Percentiles rank a stretch among this genome's conserved stretches.
These are phyloP conservation scores for Toxotes jaculatrix DNA, from an alignment of 2,113 vertebrate species.

Conservation along the genomic window DNA sequence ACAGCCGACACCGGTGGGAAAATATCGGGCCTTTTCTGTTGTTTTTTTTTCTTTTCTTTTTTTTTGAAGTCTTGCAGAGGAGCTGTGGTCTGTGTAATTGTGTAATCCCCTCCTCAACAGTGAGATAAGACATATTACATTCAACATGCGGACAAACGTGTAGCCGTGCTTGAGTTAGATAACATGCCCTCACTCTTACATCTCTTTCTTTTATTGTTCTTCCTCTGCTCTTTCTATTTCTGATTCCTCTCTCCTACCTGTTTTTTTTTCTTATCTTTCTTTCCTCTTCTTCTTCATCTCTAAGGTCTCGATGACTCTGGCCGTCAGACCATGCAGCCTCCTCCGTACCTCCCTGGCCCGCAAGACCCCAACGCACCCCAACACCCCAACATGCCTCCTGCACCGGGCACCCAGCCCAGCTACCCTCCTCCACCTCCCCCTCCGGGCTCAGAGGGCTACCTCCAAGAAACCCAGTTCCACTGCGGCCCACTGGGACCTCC, in stretches of 20 bases:
- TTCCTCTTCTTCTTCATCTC: constrained; percentile 1
- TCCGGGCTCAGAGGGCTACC: constrained; percentile 81
- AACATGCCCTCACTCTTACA: constrained; percentile 17
- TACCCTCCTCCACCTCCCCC: constrained; percentile 84
- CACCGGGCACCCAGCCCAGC: constrained; percentile 79
- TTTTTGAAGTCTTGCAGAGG: constrained; percentile 36
- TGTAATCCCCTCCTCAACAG: constrained; percentile 19
- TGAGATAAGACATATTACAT: constrained; percentile 43
- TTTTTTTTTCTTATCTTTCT: constrained; percentile 7
- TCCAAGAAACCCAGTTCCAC: constrained; percentile 88
- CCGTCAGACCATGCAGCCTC: constrained; percentile 88
- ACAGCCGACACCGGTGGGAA: constrained; percentile 19
- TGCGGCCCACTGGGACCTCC: constrained; percentile 74
- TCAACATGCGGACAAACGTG: constrained; percentile 13
- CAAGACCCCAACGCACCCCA: constrained; percentile 72
- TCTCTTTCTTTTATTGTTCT: constrained; percentile 36
- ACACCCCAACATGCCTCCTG: constrained; percentile 82
- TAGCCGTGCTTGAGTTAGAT: constrained; percentile 36
- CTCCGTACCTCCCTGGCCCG: constrained; percentile 85
- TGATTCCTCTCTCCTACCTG: constrained; percentile 42
- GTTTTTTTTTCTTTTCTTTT: constrained; percentile 21
- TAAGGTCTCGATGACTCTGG: constrained; percentile 88
- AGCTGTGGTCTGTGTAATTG: constrained; percentile 44
- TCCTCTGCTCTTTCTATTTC: constrained; percentile 48
- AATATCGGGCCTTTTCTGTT: constrained; percentile 19